phyloP scores from a whole-genome alignment of 2,113 vertebrate genomes.

The Python bivittatus region DNA sequence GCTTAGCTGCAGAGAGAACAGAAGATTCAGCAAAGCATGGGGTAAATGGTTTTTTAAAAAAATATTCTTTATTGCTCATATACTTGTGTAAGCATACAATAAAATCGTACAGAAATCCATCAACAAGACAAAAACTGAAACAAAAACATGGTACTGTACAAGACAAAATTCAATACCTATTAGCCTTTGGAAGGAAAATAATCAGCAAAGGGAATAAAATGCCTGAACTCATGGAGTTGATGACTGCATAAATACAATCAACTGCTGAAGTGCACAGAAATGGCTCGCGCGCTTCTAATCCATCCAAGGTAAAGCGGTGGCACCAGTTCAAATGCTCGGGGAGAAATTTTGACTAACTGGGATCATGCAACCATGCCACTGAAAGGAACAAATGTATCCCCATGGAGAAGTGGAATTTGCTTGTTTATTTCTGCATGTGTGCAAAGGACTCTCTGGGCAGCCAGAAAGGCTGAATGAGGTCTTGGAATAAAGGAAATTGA shows the following conservation, averaged over 20 bases:
- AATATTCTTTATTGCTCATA: neutral
- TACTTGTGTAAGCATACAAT: neutral
- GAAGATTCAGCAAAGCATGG: neutral
- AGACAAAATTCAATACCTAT: neutral
- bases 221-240: neutral
- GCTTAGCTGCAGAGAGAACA: neutral
- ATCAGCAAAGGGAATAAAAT: neutral
- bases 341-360: neutral
- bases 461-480: neutral
- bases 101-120: neutral
- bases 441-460: neutral
- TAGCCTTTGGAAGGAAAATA: constrained; percentile 7
- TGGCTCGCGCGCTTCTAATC: neutral
- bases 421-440: neutral
- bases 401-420: neutral
- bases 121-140: neutral
- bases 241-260: neutral
- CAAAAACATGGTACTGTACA: neutral
- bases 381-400: neutral
- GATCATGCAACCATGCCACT: neutral
- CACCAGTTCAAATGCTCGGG: neutral
- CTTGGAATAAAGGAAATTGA: neutral
- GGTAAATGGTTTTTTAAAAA: neutral
- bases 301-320: neutral
- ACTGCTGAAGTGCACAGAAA: neutral